Conservation (phyloP, 1,140 invertebrate species). For the Araneus ventricosus region DNA sequence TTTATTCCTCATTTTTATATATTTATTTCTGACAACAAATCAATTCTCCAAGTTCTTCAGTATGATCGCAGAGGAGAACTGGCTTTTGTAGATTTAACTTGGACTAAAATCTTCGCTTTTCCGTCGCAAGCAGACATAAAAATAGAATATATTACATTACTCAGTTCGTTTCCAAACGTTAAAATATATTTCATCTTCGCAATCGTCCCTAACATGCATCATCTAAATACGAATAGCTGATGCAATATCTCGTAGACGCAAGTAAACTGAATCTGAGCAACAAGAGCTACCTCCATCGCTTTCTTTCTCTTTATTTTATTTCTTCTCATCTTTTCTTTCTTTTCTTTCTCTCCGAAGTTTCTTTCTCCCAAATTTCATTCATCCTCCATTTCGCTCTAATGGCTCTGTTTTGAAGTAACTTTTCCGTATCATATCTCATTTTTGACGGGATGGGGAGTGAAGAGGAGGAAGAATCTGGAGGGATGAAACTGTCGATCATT, state of each 20-base stretch:
- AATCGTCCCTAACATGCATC: too few species aligned
- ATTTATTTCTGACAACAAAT: neutral
- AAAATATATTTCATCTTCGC: too few species aligned
- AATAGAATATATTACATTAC: neutral
- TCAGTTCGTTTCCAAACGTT: neutral
- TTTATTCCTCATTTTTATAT: too few species aligned
- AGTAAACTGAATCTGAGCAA: neutral
- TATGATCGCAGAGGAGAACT: neutral
- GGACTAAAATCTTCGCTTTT: neutral
- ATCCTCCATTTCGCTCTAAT: constrained; percentile 60
- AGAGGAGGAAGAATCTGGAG: neutral
- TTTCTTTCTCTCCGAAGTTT: neutral
- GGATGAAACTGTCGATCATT: constrained; percentile 68
- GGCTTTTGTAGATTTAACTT: neutral
- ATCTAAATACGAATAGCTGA: neutral
- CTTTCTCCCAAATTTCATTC: constrained; percentile 8
- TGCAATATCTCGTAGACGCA: neutral
- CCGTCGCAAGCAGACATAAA: neutral
- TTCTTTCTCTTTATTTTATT: constrained; percentile 19
- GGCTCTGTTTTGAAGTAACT: constrained; percentile 68
- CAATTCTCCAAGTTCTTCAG: neutral
- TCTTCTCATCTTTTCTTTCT: constrained; percentile 31
- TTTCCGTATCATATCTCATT: constrained; percentile 63
- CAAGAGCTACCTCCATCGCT: neutral
- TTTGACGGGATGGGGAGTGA: neutral